A percentile compares a stretch with the other conserved stretches of the same genome.
These are phyloP conservation scores for Pocillopora meandrina DNA, from an alignment of 92 coral and sea anemone species.

Conservation along the genomic window DNA sequence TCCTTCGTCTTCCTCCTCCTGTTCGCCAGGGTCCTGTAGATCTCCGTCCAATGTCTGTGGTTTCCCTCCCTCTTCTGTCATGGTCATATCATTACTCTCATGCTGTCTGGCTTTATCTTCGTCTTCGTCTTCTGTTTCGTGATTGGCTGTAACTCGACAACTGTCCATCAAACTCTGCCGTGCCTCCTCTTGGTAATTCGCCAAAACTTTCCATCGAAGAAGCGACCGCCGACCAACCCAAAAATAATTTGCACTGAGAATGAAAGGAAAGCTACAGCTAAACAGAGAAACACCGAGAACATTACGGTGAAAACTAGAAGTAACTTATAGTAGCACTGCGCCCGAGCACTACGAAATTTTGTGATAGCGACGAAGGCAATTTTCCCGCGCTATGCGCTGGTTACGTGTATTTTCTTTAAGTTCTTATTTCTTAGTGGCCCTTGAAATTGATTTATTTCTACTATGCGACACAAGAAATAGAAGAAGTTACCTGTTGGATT, in stretches of 20 bases:
- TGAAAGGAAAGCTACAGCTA: not conserved
- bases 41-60: conserved; percentile 12
- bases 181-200: conserved; percentile 44
- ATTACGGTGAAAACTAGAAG: not conserved
- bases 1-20: conserved; percentile 52
- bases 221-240: conserved; percentile 91
- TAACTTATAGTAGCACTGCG: not conserved
- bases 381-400: too few relatives aligned
- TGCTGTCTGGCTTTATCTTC: not conserved
- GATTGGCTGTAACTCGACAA: conserved; percentile 32
- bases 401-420: too few relatives aligned
- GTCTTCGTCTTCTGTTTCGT: conserved; percentile 27
- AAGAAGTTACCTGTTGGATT: conserved; percentile 45
- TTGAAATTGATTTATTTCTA: too few relatives aligned
- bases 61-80: conserved; percentile 11
- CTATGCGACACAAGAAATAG: not conserved
- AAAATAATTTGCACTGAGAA: conserved; percentile 57
- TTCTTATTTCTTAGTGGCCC: too few relatives aligned
- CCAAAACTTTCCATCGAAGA: conserved; percentile 83
- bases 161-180: conserved; percentile 46
- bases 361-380: too few relatives aligned
- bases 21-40: conserved; percentile 29
- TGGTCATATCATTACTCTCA: not conserved
- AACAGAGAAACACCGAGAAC: not conserved
- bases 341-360: not conserved